Conservation (phyloP, 2,113 vertebrate species). For the Noturus placidus region DNA sequence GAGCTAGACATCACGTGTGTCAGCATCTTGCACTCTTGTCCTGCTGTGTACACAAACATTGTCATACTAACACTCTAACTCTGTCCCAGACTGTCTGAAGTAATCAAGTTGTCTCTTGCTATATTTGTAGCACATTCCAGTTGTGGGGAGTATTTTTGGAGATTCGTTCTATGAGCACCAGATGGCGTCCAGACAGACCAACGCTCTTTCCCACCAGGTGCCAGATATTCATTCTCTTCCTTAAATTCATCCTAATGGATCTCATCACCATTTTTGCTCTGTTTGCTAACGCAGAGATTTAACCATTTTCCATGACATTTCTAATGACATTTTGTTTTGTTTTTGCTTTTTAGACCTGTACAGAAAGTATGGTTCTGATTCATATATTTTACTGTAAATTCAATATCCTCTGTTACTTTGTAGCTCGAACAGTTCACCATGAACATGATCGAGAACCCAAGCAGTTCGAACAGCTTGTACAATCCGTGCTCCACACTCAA, state of each 20-base stretch:
- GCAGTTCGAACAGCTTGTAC: conserved; percentile 89
- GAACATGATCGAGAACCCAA: conserved; percentile 96
- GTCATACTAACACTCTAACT: background rate
- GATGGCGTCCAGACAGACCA: conserved; percentile 92
- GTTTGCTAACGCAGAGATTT: background rate
- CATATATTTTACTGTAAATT: background rate
- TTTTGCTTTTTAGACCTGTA: background rate
- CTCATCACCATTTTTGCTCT: background rate
- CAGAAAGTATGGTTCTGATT: background rate
- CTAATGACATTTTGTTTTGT: too few species aligned
- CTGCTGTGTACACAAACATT: conserved; percentile 28
- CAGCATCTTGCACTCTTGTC: conserved; percentile 36
- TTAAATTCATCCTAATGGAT: background rate
- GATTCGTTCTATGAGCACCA: conserved; percentile 98
- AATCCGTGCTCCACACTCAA: conserved; percentile 92
- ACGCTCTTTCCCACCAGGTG: conserved; percentile 94
- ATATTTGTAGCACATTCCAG: conserved; percentile 84
- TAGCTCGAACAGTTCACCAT: conserved; percentile 99
- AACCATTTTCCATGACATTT: background rate
- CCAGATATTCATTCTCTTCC: background rate
- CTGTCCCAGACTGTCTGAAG: background rate
- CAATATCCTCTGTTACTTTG: conserved; percentile 22
- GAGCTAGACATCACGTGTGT: conserved; percentile 34
- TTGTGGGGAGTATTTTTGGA: conserved; percentile 91
- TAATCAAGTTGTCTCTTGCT: conserved; percentile 20